Base-by-base conservation (phyloP, 2,113 vertebrate species). In the Sylvia atricapilla region DNA sequence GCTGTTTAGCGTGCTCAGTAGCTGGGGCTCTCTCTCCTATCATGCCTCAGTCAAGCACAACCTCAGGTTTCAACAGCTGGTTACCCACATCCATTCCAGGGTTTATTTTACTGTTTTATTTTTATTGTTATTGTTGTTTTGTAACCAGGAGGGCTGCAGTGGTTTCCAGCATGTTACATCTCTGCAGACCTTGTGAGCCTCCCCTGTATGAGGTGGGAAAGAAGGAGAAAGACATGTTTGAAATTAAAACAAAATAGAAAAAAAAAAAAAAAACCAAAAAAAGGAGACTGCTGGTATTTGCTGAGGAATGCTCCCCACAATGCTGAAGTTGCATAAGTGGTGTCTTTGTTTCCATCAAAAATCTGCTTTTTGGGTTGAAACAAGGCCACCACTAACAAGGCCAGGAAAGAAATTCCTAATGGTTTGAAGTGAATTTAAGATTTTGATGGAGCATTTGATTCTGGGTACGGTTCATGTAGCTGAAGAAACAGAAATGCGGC, bases 381-480 rank as follows among this genome's bases (percentile, higher is more conserved):
- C 81, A 74, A 97, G 95, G 97, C 95, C 96, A 97, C 93, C 88
- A 96, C 93, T 95, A 97, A 97, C 91, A 97, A 94, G 70, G 55
- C 89, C 75, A 69, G 92, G 79, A 95, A 95, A 94, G 87, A 96
- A 70, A 91, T 87, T 95, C 79, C 89, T 96, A 91, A 96, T 94
- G 92, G 64, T 77, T 93, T 24, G 12, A 94, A 95, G 84, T 39
- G 67, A 95, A 90, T 88, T 83, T 64, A 80, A 84, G 63, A 86
- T 83, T 94, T 89, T 91, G 94, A 95, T 90, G 84, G 90, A 87
- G 81, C 76, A 64, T 95, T 96, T 97, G 87, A 66, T 93, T 91
- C 84, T 87, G 82, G 39, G 78, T 82, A 95, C 8, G 84, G 94
- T 91, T 97, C 89, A 52, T 72, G 22, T 82, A 91, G 89, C 90